Base-by-base conservation (phyloP, 2,113 vertebrate genomes). In the Furnarius figulus region DNA sequence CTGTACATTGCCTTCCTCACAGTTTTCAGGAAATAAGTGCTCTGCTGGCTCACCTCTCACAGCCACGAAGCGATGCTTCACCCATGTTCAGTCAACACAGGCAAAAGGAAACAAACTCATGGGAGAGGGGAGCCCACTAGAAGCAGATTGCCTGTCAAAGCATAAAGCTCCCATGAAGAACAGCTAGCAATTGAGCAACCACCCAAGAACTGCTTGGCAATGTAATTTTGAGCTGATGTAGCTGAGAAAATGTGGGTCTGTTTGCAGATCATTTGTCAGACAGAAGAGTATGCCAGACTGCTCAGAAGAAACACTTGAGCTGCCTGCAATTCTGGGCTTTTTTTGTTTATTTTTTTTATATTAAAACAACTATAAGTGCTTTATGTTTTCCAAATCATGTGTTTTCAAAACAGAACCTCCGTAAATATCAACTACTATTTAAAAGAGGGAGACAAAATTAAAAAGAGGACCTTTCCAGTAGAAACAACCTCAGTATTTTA, bases 141-240 rank as follows among this genome's bases (percentile, higher is more conserved):
- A 85, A 87, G 76, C n/a, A 89, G 52, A 46, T 87, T 28, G 1
- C 18, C 73, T 91, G 77, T 87, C 87, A 95, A 75, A 87, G 85
- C 5, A 5, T 23, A 65, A 59, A 59, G 58, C 40, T 89, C 49
- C 67, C n/a, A 3, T 46, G 52, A 92, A 82, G 89, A 94, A 68
- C 24, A 7, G 63, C 42, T 82, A 80, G 58, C 39, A 87, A 56
- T 3, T 85, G 84, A 96, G 68, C 91, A 91, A 30, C 49, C 71
- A 50, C 74, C 62, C 67, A 76, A 79, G 63, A 85, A 70, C 16
- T 93, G 78, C 81, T 74, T 85, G 62, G 77, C 66, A 85, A 87
- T 93, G 89, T 93, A 68, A 95, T 89, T 95, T 87, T 89, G 58
- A 94, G 89, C 81, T 91, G 87, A 82, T 71, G 52, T 37, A 85